A percentile compares a stretch with the other conserved stretches of the same genome.
Conservation (phyloP, 2,797 vertebrate species). For the Apodemus agrarius region DNA sequence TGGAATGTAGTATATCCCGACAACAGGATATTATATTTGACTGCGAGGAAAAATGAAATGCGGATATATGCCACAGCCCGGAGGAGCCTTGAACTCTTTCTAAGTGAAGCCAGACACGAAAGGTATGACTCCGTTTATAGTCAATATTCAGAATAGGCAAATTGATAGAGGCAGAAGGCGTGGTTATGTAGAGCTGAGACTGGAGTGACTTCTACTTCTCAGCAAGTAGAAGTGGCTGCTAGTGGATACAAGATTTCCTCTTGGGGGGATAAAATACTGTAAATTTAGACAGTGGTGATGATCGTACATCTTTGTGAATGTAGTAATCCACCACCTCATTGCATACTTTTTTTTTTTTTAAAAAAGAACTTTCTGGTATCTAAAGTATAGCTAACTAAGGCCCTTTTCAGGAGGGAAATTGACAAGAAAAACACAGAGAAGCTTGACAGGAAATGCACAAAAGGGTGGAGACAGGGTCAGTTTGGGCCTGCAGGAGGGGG, state of each 20-base stretch:
- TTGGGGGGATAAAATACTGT: not conserved
- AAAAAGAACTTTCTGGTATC: not conserved
- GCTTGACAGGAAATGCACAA: not conserved
- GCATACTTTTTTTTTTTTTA: not conserved
- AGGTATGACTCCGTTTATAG: not conserved
- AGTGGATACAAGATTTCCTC: conserved; percentile 33
- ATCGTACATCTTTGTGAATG: not conserved
- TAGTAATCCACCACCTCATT: not conserved
- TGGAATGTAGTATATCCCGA: not conserved
- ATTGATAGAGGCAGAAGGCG: conserved; percentile 11
- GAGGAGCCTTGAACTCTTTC: conserved; percentile 24
- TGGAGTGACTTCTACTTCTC: not conserved
- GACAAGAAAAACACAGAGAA: not conserved
- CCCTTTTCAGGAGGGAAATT: not conserved
- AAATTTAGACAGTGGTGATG: not conserved
- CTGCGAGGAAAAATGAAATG: not conserved
- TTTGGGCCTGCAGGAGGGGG: not conserved
- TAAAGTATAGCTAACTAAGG: conserved; percentile 26
- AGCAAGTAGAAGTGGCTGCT: not conserved
- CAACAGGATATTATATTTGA: conserved; percentile 32
- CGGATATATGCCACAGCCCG: not conserved
- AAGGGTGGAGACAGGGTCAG: not conserved
- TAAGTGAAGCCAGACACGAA: conserved; percentile 43
- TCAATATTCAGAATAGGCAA: not conserved
- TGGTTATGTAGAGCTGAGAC: not conserved